These are phyloP conservation scores for Podarcis lilfordi DNA, from an alignment of 2,797 vertebrate species.

Conservation along the genomic window DNA sequence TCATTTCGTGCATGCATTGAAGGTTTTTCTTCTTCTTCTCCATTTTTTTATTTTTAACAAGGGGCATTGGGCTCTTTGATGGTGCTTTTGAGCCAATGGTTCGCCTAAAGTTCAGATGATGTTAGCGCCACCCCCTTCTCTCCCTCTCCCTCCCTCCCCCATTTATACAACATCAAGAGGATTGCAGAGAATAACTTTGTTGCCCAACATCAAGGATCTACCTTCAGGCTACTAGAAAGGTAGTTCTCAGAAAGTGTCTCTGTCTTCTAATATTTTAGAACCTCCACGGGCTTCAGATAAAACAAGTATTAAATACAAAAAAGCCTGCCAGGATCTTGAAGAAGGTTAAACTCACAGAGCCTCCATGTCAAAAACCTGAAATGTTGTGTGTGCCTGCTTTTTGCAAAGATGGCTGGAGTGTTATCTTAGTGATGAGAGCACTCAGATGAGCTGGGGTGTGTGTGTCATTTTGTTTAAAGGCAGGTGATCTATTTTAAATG, in stretches of 20 bases:
- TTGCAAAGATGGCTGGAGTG: slow-evolving; percentile 71
- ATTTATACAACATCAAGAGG: slow-evolving; percentile 85
- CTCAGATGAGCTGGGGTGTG: slow-evolving; percentile 58
- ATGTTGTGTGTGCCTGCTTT: slow-evolving; percentile 70
- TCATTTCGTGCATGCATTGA: slow-evolving; percentile 78
- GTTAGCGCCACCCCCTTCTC: slow-evolving; percentile 73
- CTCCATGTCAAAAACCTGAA: slow-evolving; percentile 84
- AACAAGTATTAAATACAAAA: slow-evolving; percentile 85
- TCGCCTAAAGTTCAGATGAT: slow-evolving; percentile 85
- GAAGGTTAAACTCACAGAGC: slow-evolving; percentile 84
- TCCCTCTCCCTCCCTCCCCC: slow-evolving; percentile 68
- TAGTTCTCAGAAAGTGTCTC: slow-evolving; percentile 84
- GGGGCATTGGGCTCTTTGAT: slow-evolving; percentile 76
- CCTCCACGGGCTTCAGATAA: slow-evolving; percentile 86
- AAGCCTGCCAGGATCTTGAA: slow-evolving; percentile 81
- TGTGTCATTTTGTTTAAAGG: slow-evolving; percentile 63
- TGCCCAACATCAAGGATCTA: slow-evolving; percentile 85
- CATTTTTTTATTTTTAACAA: slow-evolving; percentile 62
- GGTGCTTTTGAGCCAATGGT: slow-evolving; percentile 83
- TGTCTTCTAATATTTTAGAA: slow-evolving; percentile 87
- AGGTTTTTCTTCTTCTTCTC: slow-evolving; percentile 13
- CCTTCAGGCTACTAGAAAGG: slow-evolving; percentile 86
- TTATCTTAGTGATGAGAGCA: slow-evolving; percentile 78
- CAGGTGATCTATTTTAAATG: slow-evolving; percentile 62
- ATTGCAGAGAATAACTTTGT: slow-evolving; percentile 86